Percentiles rank a stretch among this genome's conserved stretches.
Conservation (phyloP, 1,140 invertebrate species). For the Drosophila sechellia region DNA sequence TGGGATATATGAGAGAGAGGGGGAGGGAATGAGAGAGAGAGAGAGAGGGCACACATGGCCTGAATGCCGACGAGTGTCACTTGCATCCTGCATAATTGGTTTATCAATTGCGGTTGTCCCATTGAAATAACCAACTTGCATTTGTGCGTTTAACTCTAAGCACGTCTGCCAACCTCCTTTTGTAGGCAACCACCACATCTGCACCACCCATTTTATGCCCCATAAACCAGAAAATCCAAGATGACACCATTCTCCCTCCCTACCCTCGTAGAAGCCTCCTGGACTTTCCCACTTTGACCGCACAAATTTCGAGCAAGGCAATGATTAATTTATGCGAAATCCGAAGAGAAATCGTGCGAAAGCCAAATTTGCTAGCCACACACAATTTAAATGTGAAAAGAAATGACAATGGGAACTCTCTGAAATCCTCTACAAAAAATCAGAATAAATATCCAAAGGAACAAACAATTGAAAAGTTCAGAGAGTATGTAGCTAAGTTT, state of each 20-base stretch:
- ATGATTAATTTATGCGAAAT: conserved; percentile 70
- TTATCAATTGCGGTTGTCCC: conserved; percentile 57
- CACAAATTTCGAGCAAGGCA: conserved; percentile 43
- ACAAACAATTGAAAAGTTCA: neutral
- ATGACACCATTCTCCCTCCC: neutral
- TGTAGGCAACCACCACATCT: too few relatives aligned
- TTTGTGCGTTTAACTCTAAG: conserved; percentile 27
- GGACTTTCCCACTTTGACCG: conserved; percentile 14
- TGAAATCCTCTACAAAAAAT: neutral
- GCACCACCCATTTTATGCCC: neutral
- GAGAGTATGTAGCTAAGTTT: neutral
- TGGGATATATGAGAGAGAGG: neutral
- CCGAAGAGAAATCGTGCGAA: conserved; percentile 74
- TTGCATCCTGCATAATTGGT: conserved; percentile 71
- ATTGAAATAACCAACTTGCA: conserved; percentile 28
- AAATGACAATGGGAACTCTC: conserved; percentile 3
- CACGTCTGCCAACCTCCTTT: conserved; percentile 1
- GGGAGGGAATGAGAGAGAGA: neutral
- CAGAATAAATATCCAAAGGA: neutral
- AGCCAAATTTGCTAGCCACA: conserved; percentile 61
- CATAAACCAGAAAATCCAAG: conserved; percentile 3
- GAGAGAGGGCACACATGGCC: conserved; percentile 16
- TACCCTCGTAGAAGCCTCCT: neutral
- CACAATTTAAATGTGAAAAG: conserved; percentile 32
- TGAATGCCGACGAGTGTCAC: conserved; percentile 55